These are phyloP conservation scores for Eupsilia transversa DNA, from an alignment of 2,888 invertebrate genomes.

Conservation along the genomic window DNA sequence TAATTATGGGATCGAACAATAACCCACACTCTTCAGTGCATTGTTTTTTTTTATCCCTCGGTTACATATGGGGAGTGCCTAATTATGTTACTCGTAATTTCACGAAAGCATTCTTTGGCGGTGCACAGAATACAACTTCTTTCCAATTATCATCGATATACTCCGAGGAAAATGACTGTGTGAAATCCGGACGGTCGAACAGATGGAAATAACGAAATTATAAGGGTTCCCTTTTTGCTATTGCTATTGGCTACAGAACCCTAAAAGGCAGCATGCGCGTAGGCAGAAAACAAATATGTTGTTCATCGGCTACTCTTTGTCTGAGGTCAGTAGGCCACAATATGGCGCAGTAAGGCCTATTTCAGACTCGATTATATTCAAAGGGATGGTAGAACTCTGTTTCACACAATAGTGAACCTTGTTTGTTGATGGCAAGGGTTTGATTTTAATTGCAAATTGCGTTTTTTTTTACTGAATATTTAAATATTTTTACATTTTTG, in stretches of 20 bases:
- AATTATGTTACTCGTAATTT: not conserved
- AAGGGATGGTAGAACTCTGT: slow-evolving; percentile 13
- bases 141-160: no score
- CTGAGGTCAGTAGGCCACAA: slow-evolving; percentile 65
- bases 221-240: not conserved
- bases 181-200: no score
- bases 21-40: not conserved
- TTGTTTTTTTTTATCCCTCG: not conserved
- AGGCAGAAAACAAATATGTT: slow-evolving; percentile 57
- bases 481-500: slow-evolving; percentile 8
- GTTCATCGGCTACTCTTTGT: slow-evolving; percentile 57
- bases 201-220: no score
- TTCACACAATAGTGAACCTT: not conserved
- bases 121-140: no score
- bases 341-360: slow-evolving; percentile 64
- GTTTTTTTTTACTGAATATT: no score
- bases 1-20: not conserved
- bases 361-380: slow-evolving; percentile 48
- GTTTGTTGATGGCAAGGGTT: rapidly evolving
- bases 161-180: no score
- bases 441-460: not conserved
- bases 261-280: slow-evolving; percentile 50
- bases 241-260: not conserved
- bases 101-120: no score
- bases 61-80: not conserved